Evolutionary conservation across 2,113 vertebrate species (phyloP).

Genomic region (human (Homo sapiens)): GRCh38 chr2:102142501-102143000

Average conservation of each 20-base stretch:
- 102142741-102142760: not conserved
- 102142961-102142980: not conserved
- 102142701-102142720: not conserved
- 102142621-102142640: not conserved
- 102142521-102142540: not conserved
- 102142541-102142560: not conserved
- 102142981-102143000: not conserved
- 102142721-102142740: not conserved
- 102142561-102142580: fast-evolving
- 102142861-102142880: not conserved
- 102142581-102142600: not conserved
- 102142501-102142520: not conserved
- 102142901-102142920: not conserved
- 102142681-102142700: not conserved
- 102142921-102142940: not conserved
- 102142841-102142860: not conserved
- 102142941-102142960: not conserved
- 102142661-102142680: fast-evolving
- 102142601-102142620: fast-evolving
- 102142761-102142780: not conserved
- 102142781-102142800: not conserved
- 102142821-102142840: not conserved
- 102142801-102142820: not conserved
- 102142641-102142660: not conserved
- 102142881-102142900: conserved; percentile 6